Conservation (phyloP, 2,113 vertebrate species). For the Calyptommatus sinebrachiatus region DNA sequence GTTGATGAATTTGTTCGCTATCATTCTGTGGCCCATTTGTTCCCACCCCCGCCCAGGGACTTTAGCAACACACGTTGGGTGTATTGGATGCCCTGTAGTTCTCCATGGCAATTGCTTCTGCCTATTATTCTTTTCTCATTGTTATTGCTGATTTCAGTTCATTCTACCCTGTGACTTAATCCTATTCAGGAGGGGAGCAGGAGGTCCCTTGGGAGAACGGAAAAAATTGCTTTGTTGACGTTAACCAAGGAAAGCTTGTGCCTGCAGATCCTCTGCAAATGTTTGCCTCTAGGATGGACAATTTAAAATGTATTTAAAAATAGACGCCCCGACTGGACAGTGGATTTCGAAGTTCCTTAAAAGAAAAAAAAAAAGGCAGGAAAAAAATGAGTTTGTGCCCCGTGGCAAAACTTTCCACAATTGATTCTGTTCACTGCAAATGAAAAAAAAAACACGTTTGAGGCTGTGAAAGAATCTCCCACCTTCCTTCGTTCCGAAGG, state of each 20-base stretch:
- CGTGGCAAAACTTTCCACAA: conserved; percentile 43
- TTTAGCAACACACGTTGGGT: not conserved
- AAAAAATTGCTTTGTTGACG: not conserved
- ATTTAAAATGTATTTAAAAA: not conserved
- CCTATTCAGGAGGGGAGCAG: conserved; percentile 31
- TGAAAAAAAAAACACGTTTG: not conserved
- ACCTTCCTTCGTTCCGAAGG: conserved; percentile 35
- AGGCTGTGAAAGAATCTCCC: not conserved
- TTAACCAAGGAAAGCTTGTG: conserved; percentile 33
- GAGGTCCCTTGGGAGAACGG: not conserved
- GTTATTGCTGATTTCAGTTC: conserved; percentile 33
- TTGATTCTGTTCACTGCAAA: conserved; percentile 33
- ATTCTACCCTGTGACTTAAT: conserved; percentile 33
- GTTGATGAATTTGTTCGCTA: not conserved
- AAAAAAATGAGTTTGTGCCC: conserved; percentile 20
- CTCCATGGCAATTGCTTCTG: not conserved
- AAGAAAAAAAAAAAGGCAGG: not conserved
- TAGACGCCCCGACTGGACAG: conserved; percentile 53
- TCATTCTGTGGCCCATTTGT: too few species aligned
- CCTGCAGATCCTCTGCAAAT: conserved; percentile 35
- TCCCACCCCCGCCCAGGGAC: not conserved
- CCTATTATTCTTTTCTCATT: conserved; percentile 3
- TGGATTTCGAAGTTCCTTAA: conserved; percentile 45
- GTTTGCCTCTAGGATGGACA: conserved; percentile 38
- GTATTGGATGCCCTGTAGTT: conserved; percentile 51